Evolutionary conservation across 2,113 vertebrate species (phyloP).

Genomic region (Clarias macrocephalus): DNA sequence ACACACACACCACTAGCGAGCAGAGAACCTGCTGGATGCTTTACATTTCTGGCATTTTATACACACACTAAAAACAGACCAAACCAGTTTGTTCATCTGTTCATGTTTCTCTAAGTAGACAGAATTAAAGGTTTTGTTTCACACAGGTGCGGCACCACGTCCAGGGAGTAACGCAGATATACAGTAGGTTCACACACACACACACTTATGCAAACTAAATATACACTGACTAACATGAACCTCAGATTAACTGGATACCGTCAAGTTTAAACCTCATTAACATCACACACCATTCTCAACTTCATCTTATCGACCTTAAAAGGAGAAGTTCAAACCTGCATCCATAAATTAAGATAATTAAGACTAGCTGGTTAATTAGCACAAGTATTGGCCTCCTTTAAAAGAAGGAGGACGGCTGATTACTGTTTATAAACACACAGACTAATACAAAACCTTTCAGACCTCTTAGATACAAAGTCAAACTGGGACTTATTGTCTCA

Average conservation of each 20-base stretch:
- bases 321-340: too few relatives aligned
- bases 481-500: too few relatives aligned
- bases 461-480: neutral
- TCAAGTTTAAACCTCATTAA: neutral
- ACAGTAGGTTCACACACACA: too few relatives aligned
- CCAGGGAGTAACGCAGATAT: neutral
- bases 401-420: neutral
- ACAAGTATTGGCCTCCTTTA: neutral
- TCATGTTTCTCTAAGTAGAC: neutral
- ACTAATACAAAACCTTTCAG: neutral
- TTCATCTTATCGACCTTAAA: neutral
- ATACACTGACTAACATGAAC: neutral
- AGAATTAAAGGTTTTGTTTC: neutral
- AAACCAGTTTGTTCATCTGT: slow-evolving; percentile 58
- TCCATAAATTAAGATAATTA: neutral
- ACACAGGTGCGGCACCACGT: neutral
- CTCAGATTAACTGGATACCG: neutral
- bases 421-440: neutral
- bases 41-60: neutral
- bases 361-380: too few relatives aligned
- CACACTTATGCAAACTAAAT: neutral
- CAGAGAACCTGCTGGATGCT: neutral
- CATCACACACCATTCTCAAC: neutral
- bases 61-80: slow-evolving; percentile 56
- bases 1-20: neutral